Percentiles rank a stretch among this genome's conserved stretches.
Conservation (phyloP, 2,888 invertebrate species). For the Caenorhabditis sulstoni region DNA sequence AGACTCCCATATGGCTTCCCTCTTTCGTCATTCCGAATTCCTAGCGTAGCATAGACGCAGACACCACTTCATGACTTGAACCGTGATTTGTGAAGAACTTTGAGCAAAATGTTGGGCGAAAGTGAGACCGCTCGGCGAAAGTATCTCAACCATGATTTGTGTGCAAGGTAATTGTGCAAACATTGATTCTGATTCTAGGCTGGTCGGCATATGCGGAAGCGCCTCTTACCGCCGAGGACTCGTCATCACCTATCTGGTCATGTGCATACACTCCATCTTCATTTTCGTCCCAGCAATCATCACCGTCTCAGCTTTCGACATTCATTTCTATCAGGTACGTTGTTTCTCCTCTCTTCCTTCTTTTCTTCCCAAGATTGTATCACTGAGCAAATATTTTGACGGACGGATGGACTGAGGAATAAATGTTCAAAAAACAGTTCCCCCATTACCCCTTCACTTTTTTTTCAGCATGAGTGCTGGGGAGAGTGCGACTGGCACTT, state of each 20-base stretch:
- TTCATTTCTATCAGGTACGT: slow-evolving; percentile 76
- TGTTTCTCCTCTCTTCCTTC: too few relatives aligned
- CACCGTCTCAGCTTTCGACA: slow-evolving; percentile 75
- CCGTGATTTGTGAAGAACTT: slow-evolving; percentile 40
- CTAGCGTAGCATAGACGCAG: not conserved
- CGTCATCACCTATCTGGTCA: slow-evolving; percentile 75
- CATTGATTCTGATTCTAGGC: slow-evolving; percentile 57
- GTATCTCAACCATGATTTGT: slow-evolving; percentile 23
- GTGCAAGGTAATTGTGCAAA: slow-evolving; percentile 1
- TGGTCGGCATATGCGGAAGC: slow-evolving; percentile 75
- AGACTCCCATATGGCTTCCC: not conserved
- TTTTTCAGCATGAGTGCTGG: slow-evolving; percentile 74
- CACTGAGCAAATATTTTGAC: slow-evolving; percentile 18
- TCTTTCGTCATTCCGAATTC: not conserved
- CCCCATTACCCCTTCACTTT: too few relatives aligned
- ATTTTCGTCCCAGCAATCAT: slow-evolving; percentile 77
- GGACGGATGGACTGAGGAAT: too few relatives aligned
- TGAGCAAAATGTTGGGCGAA: not conserved
- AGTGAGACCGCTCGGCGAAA: not conserved
- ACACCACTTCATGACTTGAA: slow-evolving; percentile 3
- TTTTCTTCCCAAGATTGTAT: slow-evolving; percentile 1
- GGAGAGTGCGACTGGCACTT: slow-evolving; percentile 78
- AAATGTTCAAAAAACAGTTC: not conserved
- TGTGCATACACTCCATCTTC: slow-evolving; percentile 75
- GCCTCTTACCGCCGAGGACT: slow-evolving; percentile 76